phyloP scores from a whole-genome alignment of 1,140 invertebrate species.

The Sycophaga agraensis region DNA sequence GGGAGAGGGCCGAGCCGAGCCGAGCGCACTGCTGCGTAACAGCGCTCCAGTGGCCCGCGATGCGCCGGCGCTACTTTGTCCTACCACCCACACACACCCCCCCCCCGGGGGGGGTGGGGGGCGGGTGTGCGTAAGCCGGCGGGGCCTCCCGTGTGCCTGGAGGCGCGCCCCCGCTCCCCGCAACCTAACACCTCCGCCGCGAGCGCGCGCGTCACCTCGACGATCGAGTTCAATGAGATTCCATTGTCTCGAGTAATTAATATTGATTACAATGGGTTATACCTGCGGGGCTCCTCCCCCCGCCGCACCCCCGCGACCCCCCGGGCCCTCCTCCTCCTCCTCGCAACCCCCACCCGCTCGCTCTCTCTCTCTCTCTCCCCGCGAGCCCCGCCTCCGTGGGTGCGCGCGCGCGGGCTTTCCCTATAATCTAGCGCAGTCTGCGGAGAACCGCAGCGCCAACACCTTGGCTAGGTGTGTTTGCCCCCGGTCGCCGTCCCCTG shows the following conservation, averaged over 20 bases:
- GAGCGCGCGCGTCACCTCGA: constrained; percentile 35
- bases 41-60: too few relatives aligned
- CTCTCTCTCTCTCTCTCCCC: not conserved
- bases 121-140: too few relatives aligned
- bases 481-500: too few relatives aligned
- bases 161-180: not conserved
- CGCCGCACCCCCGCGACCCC: constrained; percentile 19
- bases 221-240: constrained; percentile 59
- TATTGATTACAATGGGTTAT: constrained; percentile 58
- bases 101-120: not conserved
- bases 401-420: not conserved
- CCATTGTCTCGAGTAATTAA: constrained; percentile 60
- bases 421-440: not conserved
- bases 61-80: not conserved
- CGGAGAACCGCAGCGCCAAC: too few relatives aligned
- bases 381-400: too few relatives aligned
- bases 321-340: constrained; percentile 31
- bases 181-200: constrained; percentile 27
- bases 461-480: too few relatives aligned
- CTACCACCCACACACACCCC: constrained; percentile 25
- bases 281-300: constrained; percentile 42
- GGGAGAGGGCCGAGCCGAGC: too few relatives aligned
- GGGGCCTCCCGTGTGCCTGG: too few relatives aligned
- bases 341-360: too few relatives aligned
- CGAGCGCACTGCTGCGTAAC: too few relatives aligned